Evolutionary conservation across 2,113 vertebrate species (phyloP).

Genomic region (Euleptes europaea): DNA sequence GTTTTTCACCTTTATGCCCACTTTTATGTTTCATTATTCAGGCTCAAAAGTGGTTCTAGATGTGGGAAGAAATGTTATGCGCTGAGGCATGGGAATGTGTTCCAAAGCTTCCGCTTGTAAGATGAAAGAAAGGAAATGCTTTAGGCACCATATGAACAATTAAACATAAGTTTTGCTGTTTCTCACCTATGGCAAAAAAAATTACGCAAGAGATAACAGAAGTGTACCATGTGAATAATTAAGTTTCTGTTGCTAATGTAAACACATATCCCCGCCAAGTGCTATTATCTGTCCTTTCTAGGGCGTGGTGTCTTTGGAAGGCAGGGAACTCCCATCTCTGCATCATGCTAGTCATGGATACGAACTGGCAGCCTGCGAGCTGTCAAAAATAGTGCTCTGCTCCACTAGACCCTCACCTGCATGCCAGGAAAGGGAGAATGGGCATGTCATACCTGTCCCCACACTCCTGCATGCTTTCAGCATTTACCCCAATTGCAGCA

Average conservation of each 20-base stretch:
- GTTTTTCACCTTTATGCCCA: not conserved
- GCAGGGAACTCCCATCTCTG: not conserved
- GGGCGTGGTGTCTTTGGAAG: not conserved
- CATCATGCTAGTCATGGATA: not conserved
- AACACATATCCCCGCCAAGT: not conserved
- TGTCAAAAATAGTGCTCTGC: not conserved
- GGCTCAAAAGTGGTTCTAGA: not conserved
- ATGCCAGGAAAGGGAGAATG: not conserved
- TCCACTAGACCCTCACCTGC: not conserved
- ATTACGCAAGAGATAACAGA: not conserved
- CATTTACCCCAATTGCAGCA: not conserved
- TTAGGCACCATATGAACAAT: not conserved
- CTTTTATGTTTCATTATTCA: not conserved
- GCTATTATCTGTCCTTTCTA: not conserved
- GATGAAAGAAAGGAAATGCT: not conserved
- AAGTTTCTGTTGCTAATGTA: not conserved
- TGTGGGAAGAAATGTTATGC: not conserved
- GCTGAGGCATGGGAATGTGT: accelerated
- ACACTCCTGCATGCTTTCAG: not conserved
- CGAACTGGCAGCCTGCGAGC: not conserved
- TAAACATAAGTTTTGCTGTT: not conserved
- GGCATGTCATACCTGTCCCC: not conserved
- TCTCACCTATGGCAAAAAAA: not conserved
- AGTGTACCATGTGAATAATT: not conserved
- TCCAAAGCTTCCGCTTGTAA: not conserved